These are phyloP conservation scores for Syrphus vitripennis DNA, from an alignment of 2,888 invertebrate species.

Conservation along the genomic window DNA sequence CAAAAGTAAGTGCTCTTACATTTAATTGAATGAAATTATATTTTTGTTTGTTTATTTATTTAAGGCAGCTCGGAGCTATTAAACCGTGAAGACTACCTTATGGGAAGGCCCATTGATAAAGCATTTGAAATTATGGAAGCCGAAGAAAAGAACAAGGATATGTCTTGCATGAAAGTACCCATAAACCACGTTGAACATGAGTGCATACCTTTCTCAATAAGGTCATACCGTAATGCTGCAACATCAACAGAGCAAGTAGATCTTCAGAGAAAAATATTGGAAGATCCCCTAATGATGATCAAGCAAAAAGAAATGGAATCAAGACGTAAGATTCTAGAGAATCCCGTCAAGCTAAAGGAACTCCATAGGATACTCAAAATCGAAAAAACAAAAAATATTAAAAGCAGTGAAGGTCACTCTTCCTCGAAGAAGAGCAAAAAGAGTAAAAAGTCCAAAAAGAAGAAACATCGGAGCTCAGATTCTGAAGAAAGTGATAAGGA, in stretches of 20 bases:
- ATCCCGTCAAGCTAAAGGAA: conserved; percentile 94
- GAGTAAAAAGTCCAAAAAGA: conserved; percentile 74
- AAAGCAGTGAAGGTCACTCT: conserved; percentile 37
- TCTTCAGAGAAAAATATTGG: conserved; percentile 92
- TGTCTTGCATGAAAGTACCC: conserved; percentile 80
- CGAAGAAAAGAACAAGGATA: conserved; percentile 81
- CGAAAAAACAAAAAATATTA: conserved; percentile 81
- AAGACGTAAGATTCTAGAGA: conserved; percentile 91
- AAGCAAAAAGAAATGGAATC: conserved; percentile 95
- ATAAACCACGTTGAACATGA: conserved; percentile 88
- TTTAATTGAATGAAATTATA: not conserved
- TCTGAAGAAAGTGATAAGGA: conserved; percentile 79
- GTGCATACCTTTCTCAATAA: conserved; percentile 88
- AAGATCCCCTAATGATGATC: conserved; percentile 95
- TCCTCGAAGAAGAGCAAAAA: conserved; percentile 73
- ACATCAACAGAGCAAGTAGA: conserved; percentile 88
- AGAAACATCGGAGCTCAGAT: conserved; percentile 65
- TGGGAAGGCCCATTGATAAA: conserved; percentile 89
- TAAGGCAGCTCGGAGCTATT: conserved; percentile 77
- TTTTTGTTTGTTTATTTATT: not conserved
- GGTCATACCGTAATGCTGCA: conserved; percentile 81
- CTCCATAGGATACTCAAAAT: conserved; percentile 89
- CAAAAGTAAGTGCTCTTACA: conserved; percentile 82
- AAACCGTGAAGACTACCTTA: conserved; percentile 93
- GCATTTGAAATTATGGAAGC: conserved; percentile 86